Percentiles rank a stretch among this genome's conserved stretches.
Conservation (phyloP, 1,140 invertebrate species). For the Alviniconcha marisindica region DNA sequence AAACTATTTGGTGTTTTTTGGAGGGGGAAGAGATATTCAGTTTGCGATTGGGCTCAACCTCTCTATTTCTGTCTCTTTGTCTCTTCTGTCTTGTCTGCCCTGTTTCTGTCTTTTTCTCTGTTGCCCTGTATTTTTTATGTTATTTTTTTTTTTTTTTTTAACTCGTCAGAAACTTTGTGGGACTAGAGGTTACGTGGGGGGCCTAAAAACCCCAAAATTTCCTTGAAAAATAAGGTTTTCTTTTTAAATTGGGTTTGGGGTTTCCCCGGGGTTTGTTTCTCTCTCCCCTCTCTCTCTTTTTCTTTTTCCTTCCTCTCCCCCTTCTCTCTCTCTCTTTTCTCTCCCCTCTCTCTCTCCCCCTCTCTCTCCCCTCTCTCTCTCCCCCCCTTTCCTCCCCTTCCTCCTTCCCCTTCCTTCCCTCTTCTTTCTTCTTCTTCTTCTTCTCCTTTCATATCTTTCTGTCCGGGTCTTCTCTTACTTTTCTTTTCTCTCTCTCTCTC, state of each 20-base stretch:
- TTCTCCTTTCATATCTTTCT: not conserved
- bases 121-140: too few species aligned
- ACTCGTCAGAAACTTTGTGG: too few species aligned
- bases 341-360: not conserved
- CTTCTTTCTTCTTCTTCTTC: not conserved
- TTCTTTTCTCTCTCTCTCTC: not conserved
- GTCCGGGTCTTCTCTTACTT: not conserved
- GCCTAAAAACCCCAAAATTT: too few species aligned
- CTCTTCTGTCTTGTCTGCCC: too few species aligned
- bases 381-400: not conserved
- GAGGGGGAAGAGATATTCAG: too few species aligned
- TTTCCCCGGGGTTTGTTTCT: not conserved
- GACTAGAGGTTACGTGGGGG: too few species aligned
- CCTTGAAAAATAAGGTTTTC: not conserved
- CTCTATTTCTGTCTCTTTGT: too few species aligned
- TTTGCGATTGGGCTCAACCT: too few species aligned
- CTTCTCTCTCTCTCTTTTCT: slow-evolving; percentile 6
- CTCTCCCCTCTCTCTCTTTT: slow-evolving; percentile 1
- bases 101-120: too few species aligned
- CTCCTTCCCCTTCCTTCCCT: not conserved
- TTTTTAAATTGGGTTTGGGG: not conserved
- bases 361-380: slow-evolving; percentile 11
- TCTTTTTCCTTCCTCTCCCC: not conserved
- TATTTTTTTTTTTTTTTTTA: too few species aligned
- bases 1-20: too few species aligned